Conservation (phyloP, 2,113 vertebrate species). For the Bubo bubo region DNA sequence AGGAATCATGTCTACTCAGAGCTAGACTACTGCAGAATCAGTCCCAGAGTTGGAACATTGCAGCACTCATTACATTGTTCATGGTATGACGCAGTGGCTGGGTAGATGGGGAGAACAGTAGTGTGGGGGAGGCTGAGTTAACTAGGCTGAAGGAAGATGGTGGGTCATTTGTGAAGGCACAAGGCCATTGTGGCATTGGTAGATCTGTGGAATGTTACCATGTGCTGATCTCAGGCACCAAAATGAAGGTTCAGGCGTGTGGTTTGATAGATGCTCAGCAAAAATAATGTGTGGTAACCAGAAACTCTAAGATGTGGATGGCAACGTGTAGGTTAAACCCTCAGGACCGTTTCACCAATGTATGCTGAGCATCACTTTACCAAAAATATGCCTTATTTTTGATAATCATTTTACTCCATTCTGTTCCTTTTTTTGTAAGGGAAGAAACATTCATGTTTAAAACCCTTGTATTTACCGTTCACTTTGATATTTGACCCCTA, state of each 20-base stretch:
- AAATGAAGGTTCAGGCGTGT: background rate
- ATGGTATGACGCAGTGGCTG: accelerated
- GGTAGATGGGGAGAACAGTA: background rate
- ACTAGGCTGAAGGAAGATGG: background rate
- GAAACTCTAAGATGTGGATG: background rate
- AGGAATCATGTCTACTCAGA: background rate
- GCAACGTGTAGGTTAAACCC: background rate
- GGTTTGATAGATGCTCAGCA: background rate
- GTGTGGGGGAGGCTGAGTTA: accelerated
- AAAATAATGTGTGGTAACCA: background rate
- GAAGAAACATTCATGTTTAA: background rate
- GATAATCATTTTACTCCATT: background rate
- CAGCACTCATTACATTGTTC: accelerated
- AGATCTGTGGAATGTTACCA: background rate
- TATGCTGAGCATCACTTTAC: background rate
- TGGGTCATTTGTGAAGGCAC: background rate
- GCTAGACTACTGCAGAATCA: background rate
- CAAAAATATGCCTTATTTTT: background rate
- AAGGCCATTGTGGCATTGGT: background rate
- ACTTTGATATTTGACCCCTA: background rate
- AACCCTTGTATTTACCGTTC: background rate
- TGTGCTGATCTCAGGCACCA: background rate
- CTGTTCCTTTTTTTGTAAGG: background rate
- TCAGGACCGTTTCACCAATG: background rate
- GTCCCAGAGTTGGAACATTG: background rate